A percentile compares a stretch with the other conserved stretches of the same genome.
Conservation (phyloP, 1,140 invertebrate species). For the Ganaspis sp. region DNA sequence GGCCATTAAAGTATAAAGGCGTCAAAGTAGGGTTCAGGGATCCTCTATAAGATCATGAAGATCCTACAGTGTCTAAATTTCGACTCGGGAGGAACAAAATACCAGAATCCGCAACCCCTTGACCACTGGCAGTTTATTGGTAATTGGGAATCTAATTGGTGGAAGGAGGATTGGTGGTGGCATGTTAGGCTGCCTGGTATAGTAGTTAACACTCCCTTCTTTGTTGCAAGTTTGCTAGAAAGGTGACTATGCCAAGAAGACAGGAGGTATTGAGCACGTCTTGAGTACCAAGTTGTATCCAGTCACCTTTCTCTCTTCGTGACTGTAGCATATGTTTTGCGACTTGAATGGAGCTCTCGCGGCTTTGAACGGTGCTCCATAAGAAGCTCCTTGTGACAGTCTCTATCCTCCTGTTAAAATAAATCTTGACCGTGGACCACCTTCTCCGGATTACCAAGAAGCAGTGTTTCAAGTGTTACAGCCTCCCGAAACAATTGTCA, state of each 20-base stretch:
- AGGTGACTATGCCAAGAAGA: constrained; percentile 72
- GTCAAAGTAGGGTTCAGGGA: no score
- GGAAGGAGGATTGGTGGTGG: background rate
- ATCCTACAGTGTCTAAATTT: no score
- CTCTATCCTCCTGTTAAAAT: background rate
- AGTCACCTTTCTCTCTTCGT: constrained; percentile 65
- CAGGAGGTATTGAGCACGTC: constrained; percentile 65
- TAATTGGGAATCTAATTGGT: no score
- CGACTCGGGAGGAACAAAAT: no score
- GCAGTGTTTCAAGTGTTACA: background rate
- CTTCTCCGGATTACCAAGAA: constrained; percentile 34
- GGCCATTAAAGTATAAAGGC: no score
- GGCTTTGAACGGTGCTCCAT: constrained; percentile 50
- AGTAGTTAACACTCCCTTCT: constrained; percentile 59
- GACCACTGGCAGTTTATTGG: background rate
- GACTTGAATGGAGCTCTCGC: constrained; percentile 65
- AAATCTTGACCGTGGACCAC: constrained; percentile 8
- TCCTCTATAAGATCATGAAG: no score
- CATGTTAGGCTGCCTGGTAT: constrained; percentile 31
- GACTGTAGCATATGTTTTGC: constrained; percentile 72
- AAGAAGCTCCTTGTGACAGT: constrained; percentile 4
- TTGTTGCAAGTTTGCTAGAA: constrained; percentile 66
- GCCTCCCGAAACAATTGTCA: background rate
- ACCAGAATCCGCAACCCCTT: no score
- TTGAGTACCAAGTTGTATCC: constrained; percentile 63